Base-by-base conservation (phyloP, 2,113 vertebrate species). In the Elaphurus davidianus region DNA sequence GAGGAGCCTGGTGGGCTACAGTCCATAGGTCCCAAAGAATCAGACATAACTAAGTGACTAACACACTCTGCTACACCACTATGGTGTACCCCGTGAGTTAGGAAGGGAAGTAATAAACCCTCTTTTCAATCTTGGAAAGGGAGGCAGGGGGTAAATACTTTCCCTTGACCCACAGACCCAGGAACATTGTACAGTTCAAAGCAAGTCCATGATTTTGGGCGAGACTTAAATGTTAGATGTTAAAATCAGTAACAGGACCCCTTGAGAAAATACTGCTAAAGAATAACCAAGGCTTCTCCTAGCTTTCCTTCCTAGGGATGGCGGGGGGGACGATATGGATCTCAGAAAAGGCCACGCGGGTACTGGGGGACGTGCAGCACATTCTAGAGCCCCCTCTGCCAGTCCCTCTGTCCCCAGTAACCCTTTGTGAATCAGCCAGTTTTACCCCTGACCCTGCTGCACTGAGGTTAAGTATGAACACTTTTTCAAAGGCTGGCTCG, bases 401-500 rank as follows among this genome's bases (percentile, higher is more conserved):
- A 74, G 94, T 95, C 97, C 84, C 95, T 96, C 88, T 92, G 95
- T 96, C 86, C 88, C 92, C 74, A 21, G 93, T 71, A n/a, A 57
- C 88, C 81, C 97, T 95, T 28, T 14, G 95, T 62, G 96, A 97
- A 93, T 67, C 88, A 78, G 90, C 95, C 90, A 40, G 86, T 54
- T 92, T 59, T 94, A 47, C 97, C 91, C 78, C 43, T 97, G 98
- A 97, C 97, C 79, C 83, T 81, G 23, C 16, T 57, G 96, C 95
- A 90, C 97, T 57, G 71, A 98, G 96, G 98, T 97, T 97, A 98
- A 98, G 96, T 97, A 81, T 74, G 94, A 98, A 95, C 97, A 94
- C 91, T 94, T 97, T 98, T 97, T 86, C 94, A 93, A 91, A 98
- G 92, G 93, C 97, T 85, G 78, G 88, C 95, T 78, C 83, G 17